Evolutionary conservation across 2,888 invertebrate genomes (phyloP).

Genomic region (Meiosimyza decipiens): DNA sequence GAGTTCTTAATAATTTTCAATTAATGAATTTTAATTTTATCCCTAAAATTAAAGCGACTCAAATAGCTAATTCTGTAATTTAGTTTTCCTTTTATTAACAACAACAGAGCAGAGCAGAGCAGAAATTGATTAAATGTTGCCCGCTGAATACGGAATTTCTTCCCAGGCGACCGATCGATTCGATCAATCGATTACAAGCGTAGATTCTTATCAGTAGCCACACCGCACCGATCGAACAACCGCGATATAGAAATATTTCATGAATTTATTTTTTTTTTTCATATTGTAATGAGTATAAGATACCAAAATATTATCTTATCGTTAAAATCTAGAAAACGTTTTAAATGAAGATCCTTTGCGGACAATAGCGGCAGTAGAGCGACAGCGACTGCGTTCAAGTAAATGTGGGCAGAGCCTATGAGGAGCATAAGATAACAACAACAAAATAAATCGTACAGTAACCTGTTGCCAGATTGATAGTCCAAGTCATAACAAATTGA

Average conservation of each 20-base stretch:
- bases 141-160: constrained; percentile 32
- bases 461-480: too few species aligned
- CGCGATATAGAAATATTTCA: background rate
- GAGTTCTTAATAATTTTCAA: constrained; percentile 27
- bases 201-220: constrained; percentile 26
- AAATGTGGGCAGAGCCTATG: background rate
- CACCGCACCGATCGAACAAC: constrained; percentile 6
- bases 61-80: constrained; percentile 29
- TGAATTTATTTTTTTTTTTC: background rate
- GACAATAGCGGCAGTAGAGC: constrained; percentile 7
- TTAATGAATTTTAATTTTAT: constrained; percentile 29
- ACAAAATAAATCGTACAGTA: background rate
- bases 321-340: constrained; percentile 31
- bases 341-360: constrained; percentile 35
- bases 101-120: background rate
- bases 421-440: background rate
- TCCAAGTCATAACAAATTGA: background rate
- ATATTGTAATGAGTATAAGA: constrained; percentile 18
- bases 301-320: constrained; percentile 24
- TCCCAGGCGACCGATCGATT: constrained; percentile 18
- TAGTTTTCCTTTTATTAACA: constrained; percentile 26
- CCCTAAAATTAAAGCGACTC: constrained; percentile 11
- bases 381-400: background rate
- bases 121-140: constrained; percentile 32
- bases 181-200: constrained; percentile 27